A percentile compares a stretch with the other conserved stretches of the same genome.
Conservation (phyloP, 2,888 invertebrate genomes). For the Actias luna region DNA sequence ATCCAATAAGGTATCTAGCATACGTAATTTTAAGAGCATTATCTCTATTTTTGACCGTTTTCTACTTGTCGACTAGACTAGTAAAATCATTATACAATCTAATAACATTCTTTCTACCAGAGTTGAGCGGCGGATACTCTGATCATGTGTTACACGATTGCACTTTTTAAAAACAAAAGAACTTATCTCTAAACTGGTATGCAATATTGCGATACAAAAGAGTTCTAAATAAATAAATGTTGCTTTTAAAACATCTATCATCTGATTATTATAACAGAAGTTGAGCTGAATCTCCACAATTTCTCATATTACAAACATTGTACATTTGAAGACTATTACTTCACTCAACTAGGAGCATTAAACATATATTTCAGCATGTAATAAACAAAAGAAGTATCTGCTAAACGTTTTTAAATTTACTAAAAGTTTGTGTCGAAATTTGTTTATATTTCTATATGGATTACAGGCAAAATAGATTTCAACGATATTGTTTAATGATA, state of each 20-base stretch:
- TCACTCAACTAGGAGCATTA: not conserved
- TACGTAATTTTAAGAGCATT: no score
- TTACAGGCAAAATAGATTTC: not conserved
- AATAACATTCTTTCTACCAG: no score
- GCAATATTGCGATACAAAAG: not conserved
- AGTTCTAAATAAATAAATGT: not conserved
- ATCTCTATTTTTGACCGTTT: no score
- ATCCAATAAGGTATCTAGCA: no score
- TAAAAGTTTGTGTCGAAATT: not conserved
- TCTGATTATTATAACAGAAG: not conserved
- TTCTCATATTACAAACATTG: not conserved
- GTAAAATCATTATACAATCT: no score
- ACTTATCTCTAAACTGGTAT: not conserved
- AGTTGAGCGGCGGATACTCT: no score
- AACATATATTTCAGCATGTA: not conserved
- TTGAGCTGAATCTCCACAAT: not conserved
- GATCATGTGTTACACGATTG: not conserved
- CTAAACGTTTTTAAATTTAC: not conserved
- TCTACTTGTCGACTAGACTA: no score
- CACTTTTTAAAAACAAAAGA: not conserved
- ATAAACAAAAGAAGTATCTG: not conserved
- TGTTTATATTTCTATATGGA: not conserved
- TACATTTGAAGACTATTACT: not conserved
- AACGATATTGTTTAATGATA: not conserved
- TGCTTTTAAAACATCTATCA: not conserved